A percentile compares a stretch with the other conserved stretches of the same genome.
phyloP scores from a whole-genome alignment of 2,888 invertebrate species.

The Eucera pruinosa region DNA sequence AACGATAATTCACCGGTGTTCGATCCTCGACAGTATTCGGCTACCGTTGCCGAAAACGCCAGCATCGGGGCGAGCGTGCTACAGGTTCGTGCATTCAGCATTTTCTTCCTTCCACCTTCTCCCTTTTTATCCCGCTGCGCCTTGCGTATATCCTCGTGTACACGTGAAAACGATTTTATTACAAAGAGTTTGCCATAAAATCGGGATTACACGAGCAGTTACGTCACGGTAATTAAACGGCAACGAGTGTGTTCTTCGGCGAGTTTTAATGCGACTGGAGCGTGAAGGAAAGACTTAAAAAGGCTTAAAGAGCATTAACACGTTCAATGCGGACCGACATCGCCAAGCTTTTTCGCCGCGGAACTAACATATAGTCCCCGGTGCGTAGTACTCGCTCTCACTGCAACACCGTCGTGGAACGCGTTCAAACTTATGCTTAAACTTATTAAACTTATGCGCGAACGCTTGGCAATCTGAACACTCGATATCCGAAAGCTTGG shows the following conservation, averaged over 20 bases:
- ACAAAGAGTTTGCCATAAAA: background rate
- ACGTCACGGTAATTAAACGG: constrained; percentile 13
- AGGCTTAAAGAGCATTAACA: no score
- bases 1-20: constrained; percentile 96
- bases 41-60: constrained; percentile 96
- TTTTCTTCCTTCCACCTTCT: background rate
- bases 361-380: no score
- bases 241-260: background rate
- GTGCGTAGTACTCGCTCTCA: no score
- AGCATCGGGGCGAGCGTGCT: constrained; percentile 96
- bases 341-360: no score
- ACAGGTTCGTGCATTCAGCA: constrained; percentile 86
- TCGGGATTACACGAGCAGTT: constrained; percentile 13
- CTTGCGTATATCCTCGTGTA: no score
- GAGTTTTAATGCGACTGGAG: background rate
- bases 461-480: no score
- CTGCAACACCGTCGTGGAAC: no score
- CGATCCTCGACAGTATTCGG: constrained; percentile 95
- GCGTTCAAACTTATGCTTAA: no score
- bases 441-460: no score
- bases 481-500: no score
- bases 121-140: no score
- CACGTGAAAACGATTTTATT: background rate
- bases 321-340: no score
- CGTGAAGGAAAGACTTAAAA: background rate